Conservation (phyloP, 2,797 vertebrate genomes). For the Dendrocincla tyrannina region DNA sequence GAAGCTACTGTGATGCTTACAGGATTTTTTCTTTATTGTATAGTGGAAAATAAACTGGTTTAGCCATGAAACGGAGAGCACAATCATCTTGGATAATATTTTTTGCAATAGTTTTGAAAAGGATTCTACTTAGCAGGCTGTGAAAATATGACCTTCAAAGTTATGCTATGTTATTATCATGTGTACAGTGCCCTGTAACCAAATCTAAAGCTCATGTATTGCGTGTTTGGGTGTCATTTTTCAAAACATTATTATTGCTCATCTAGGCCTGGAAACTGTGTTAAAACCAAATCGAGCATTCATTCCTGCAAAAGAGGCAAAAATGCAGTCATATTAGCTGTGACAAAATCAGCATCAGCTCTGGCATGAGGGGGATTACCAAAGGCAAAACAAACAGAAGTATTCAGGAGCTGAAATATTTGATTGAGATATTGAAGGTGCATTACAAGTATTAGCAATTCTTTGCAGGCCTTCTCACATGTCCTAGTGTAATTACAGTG, state of each 20-base stretch:
- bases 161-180: not conserved
- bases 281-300: constrained; percentile 15
- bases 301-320: not conserved
- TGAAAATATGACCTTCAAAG: constrained; percentile 10
- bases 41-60: not conserved
- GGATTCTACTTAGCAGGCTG: not conserved
- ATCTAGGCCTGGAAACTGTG: not conserved
- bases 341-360: not conserved
- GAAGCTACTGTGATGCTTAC: not conserved
- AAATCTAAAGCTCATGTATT: not conserved
- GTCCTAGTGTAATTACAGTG: not conserved
- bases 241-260: not conserved
- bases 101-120: not conserved
- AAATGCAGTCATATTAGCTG: not conserved
- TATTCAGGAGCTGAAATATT: not conserved
- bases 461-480: not conserved
- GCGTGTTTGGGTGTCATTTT: not conserved
- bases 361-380: not conserved
- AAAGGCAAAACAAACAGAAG: not conserved
- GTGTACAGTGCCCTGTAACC: not conserved
- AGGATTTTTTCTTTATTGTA: not conserved
- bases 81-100: not conserved
- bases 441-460: not conserved
- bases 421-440: not conserved
- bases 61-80: not conserved